Base-by-base conservation (phyloP, 2,888 invertebrate species). In the Chouioia cunea region DNA sequence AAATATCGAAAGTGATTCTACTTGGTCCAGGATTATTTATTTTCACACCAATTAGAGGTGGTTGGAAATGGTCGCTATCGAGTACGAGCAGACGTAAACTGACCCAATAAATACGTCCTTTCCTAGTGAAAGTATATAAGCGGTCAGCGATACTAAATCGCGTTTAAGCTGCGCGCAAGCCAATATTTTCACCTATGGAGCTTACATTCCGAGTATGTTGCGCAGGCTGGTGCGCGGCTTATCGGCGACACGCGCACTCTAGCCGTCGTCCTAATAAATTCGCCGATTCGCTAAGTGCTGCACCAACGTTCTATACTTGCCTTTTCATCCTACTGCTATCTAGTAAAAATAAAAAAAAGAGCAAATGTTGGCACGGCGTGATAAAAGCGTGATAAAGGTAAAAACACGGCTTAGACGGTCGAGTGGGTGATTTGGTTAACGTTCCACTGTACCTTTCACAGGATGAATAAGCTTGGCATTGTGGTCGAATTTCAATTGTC, bases 261-360 rank as follows among this genome's bases (percentile, higher is more conserved):
- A 59, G 22, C 8, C 22, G 27, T 20, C 62, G 60, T 16, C 56
- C 62, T 56, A 48, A 56, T 68, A 68, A 67, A 68, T 68, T 62
- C 46, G 27, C 27, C 47, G 67, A 53, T 54, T 36, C 47, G 53
- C 27, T n/a, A 14, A 36, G 36, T 36, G 36, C 36, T 36, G 36
- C 12, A 10, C 36, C 36, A 10, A 10, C 36, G 36, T 36, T 36
- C 36, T 1, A 10, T 36, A 6, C 10, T 6, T 12, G 36, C 6
- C 36, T 36, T 6, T 10, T 12, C 36, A 36, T 10, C 10, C 6
- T 6, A 36, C 12, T 46, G 15, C 52, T n/a, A 18, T n/a, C 8
- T 16, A 44, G 48, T 47, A 54, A 64, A 18, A 44, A 16, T 12
- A 14, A 20, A 65, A 57, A 57, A 57, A 36, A 48, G 12, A 3